Conservation (phyloP, 2,113 vertebrate genomes). For the Helogale parvula region DNA sequence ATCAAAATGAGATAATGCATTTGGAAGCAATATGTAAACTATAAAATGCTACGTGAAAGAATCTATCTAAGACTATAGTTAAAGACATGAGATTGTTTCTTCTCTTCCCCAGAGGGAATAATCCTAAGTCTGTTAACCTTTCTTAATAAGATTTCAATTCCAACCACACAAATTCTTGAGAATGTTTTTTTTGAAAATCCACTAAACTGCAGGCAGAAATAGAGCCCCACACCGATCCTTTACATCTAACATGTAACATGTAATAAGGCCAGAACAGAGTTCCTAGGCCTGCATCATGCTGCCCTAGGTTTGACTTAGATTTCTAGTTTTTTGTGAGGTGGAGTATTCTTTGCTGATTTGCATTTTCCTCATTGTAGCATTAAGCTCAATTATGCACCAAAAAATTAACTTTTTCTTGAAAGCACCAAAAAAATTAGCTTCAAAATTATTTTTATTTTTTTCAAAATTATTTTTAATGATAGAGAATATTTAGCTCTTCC, state of each 20-base stretch:
- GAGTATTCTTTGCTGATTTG: neutral
- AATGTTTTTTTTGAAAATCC: neutral
- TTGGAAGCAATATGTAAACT: neutral
- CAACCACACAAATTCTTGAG: neutral
- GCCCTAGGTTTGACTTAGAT: neutral
- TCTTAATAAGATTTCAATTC: neutral
- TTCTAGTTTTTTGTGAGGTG: neutral
- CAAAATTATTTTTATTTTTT: conserved; percentile 26
- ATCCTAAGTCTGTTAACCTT: neutral
- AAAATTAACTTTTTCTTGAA: neutral
- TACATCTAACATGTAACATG: neutral
- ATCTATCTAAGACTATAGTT: neutral
- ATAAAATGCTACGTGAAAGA: neutral
- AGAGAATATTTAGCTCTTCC: neutral
- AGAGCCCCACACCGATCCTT: neutral
- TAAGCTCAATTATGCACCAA: neutral
- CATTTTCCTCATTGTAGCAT: neutral
- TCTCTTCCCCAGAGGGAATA: neutral
- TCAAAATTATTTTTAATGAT: conserved; percentile 16
- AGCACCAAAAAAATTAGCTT: neutral
- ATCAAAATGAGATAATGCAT: neutral
- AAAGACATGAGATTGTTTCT: neutral
- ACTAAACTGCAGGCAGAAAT: neutral
- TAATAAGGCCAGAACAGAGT: neutral
- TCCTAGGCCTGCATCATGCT: neutral